Conservation (phyloP, 2,888 invertebrate species). For the Ophion ventricosus region DNA sequence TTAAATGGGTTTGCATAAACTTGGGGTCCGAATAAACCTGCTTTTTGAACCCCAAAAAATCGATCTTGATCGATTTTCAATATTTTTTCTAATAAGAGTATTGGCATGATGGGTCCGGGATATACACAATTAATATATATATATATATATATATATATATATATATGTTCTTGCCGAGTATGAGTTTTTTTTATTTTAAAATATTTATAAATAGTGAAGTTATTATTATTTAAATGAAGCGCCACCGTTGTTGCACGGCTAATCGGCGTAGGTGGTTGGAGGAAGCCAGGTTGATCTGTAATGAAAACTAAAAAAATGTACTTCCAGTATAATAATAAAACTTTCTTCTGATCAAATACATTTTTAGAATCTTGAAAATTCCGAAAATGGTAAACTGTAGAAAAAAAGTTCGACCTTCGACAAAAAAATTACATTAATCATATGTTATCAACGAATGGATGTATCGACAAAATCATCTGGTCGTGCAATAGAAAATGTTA, state of each 20-base stretch:
- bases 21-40: neutral
- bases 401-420: neutral
- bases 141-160: too few species aligned
- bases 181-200: neutral
- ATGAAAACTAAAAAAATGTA: neutral
- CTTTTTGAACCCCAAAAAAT: too few species aligned
- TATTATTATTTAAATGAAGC: neutral
- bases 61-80: too few species aligned
- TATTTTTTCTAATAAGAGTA: too few species aligned
- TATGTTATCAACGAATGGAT: too few species aligned
- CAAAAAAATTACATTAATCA: neutral
- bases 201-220: neutral
- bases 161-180: neutral
- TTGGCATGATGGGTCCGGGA: too few species aligned
- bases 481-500: too few species aligned
- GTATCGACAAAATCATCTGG: too few species aligned
- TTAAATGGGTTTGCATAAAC: neutral
- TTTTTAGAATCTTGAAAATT: neutral
- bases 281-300: neutral
- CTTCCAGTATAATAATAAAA: neutral
- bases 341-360: neutral
- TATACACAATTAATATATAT: too few species aligned
- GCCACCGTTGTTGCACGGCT: neutral
- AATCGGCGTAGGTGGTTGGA: neutral
- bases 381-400: neutral